Base-by-base conservation (phyloP, 2,888 invertebrate genomes). In the Phoronis australis region DNA sequence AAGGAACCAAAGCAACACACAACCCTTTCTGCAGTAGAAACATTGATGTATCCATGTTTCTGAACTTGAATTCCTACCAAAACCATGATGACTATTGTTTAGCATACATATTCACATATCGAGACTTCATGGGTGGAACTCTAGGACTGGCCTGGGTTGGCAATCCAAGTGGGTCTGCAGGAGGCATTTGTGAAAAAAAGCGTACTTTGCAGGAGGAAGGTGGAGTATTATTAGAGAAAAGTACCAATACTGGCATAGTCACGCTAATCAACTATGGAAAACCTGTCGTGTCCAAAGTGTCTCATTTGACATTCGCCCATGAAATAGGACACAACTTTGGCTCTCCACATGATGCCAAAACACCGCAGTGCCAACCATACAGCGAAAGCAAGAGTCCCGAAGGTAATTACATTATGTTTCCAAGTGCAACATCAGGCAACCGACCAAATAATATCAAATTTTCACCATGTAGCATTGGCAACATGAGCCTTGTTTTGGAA, bases 331-430 rank as follows among this genome's bases (percentile, higher is more conserved):
- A 99, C 75, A 99, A 99, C 79, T 99, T 99, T 78, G 97, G 99
- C 51, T 69, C 73, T 26, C 64, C 64, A 1, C 78, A 94, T 93
- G 95, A 96, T 78, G 95, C 96, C 79, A 92, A 88, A 37, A 69
- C 71, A 12, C 49, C 47, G 1, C 39, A 50, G 22, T 75, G 73
- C 55, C 68, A 68, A 1, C 71, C 73, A 2, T 69, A 60, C 50
- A 37, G 22, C 15, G 65, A 63, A 2, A 40, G 24, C 1, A 45
- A 53, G 91, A 90, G 76, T 1, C 93, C 94, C 51, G n/a, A n/a
- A n/a, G 99, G 99, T 49, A 99, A 99, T 82, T 99, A 85, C 79
- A 99, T 99, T 68, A 99, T 99, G 99, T 99, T 96, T 79, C 94
- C 96, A 18, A 95, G 95, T 44, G 99, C 99, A 5, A 99, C 99